phyloP scores from a whole-genome alignment of 2,888 invertebrate species.

The Meliscaeva auricollis region DNA sequence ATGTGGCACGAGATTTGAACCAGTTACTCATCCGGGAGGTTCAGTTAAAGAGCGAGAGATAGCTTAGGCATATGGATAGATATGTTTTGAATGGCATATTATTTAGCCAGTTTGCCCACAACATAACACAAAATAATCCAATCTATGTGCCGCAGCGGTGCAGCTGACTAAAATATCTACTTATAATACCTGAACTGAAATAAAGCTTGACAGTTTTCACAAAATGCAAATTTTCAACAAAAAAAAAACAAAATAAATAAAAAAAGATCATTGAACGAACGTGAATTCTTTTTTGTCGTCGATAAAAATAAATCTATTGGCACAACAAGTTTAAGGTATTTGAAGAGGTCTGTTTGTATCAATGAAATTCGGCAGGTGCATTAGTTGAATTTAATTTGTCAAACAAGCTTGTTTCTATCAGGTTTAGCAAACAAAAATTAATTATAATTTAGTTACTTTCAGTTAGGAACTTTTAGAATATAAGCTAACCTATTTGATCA shows the following conservation, averaged over 20 bases:
- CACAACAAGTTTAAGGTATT: neutral
- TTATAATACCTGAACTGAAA: conserved; percentile 27
- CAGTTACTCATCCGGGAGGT: conserved; percentile 69
- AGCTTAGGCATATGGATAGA: neutral
- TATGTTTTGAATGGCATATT: conserved; percentile 30
- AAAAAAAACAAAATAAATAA: no score
- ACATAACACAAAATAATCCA: conserved; percentile 1
- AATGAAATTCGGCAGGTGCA: conserved; percentile 21
- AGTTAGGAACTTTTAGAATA: no score
- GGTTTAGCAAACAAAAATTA: no score
- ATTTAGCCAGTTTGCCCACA: conserved; percentile 43
- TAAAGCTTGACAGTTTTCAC: conserved; percentile 36
- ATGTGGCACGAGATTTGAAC: conserved; percentile 65
- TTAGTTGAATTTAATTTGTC: neutral
- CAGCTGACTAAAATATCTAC: conserved; percentile 29
- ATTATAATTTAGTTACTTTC: no score
- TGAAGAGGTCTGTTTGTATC: conserved; percentile 1
- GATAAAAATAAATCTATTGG: conserved; percentile 17
- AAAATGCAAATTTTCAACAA: conserved; percentile 60
- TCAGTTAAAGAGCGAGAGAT: conserved; percentile 19
- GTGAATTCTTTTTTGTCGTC: conserved; percentile 7
- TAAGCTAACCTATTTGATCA: no score
- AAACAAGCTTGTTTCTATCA: neutral
- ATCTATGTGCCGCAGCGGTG: neutral
- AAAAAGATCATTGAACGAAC: conserved; percentile 39